Base-by-base conservation (phyloP, 2,113 vertebrate genomes). In the Butorides virescens region DNA sequence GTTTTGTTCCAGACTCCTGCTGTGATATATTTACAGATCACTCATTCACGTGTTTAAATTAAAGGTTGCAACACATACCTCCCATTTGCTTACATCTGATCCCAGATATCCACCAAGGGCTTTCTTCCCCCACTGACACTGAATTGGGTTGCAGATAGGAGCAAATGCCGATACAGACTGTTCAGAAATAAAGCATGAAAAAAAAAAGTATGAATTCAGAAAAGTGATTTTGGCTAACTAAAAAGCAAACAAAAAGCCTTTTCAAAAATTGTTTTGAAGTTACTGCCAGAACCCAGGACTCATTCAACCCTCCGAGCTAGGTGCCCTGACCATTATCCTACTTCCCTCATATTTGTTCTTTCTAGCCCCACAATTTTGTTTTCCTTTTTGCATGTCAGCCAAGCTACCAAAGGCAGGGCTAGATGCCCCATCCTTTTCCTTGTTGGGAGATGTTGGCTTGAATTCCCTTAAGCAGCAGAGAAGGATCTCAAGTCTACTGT, bases 61-160 rank as follows among this genome's bases (percentile, higher is more conserved):
- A 16, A 61, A 86, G 52, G 39, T 58, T 55, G 34, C 15, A 74
- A 27, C 25, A 96, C 98, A 3, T 97, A 99, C 99, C 99, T 99
- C 98, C 99, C 99, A 99, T 22, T 98, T 98, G 86, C 96, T 98
- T 82, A 98, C 84, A 86, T 99, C 99, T 36, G 98, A 59, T 81
- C 99, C 99, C 89, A 99, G 98, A 94, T 99, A 99, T 47, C 99
- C 99, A 6, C 96, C 83, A 44, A 99, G 99, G 56, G 99, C 99
- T 83, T 99, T 99, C 98, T 99, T 99, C 32, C 99, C 99, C 99
- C 99, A 99, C 47, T 98, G 98, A 88, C 99, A 99, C 97, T 99
- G 99, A 58, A 99, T 61, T 1, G 99, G 99, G 98, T 99, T 99
- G 98, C 99, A 99, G 98, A 99, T 98, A 76, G 99, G 99, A 82